Base-by-base conservation (phyloP, 2,888 invertebrate genomes). In the Chrysopilus asiliformis region DNA sequence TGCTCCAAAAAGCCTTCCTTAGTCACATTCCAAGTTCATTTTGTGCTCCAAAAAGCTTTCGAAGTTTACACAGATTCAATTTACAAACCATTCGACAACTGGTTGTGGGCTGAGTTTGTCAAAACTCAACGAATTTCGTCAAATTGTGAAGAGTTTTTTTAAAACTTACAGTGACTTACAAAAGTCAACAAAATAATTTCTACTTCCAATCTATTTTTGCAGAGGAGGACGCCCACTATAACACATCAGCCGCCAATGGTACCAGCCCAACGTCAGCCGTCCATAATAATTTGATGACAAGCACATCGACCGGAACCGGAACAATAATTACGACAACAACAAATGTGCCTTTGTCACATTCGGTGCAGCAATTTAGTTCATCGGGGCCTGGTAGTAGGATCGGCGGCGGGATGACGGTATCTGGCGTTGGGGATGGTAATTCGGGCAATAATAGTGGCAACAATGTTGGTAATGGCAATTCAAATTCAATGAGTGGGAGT, bases 171-270 rank as follows among this genome's bases (percentile, higher is more conserved):
- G n/a, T n/a, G n/a, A n/a, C n/a, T n/a, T n/a, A n/a, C n/a, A n/a
- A n/a, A n/a, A n/a, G n/a, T n/a, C n/a, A n/a, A n/a, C n/a, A n/a
- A n/a, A n/a, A n/a, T n/a, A n/a, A n/a, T n/a, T n/a, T n/a, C n/a
- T n/a, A n/a, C n/a, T n/a, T n/a, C n/a, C 22, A 22, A 8, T 22
- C 22, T 22, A 22, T 32, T 6, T 17, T 42, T 42, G 34, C 41
- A 62, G 61, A 53, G 51, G 61, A 62, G 48, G 61, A 61, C 45
- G 53, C 56, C 43, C 58, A 58, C 47, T 60, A 57, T 47, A 59
- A 56, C 42, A 49, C 50, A 48, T 49, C 46, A 39, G 31, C 45
- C 34, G 52, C 50, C 45, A 60, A 55, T 43, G 53, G 55, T 39
- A 58, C 58, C 46, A 59, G 58, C 49, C 54, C 56, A 30, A 45